A percentile compares a stretch with the other conserved stretches of the same genome.
phyloP scores from a whole-genome alignment of 1,140 invertebrate genomes.

The Anastrepha ludens region DNA sequence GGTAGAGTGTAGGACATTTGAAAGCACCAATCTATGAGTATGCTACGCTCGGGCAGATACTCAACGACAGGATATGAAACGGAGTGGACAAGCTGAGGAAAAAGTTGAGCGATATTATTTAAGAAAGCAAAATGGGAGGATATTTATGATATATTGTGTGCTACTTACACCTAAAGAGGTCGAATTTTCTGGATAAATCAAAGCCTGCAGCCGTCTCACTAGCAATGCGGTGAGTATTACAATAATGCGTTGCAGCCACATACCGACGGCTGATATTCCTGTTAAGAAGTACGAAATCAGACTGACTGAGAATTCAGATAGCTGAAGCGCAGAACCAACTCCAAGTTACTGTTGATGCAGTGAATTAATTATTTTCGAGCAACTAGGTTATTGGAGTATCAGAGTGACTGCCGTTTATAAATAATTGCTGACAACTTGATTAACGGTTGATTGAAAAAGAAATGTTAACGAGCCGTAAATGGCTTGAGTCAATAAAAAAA shows the following conservation, averaged over 20 bases:
- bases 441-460: slow-evolving; percentile 6
- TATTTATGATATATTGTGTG: neutral
- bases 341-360: neutral
- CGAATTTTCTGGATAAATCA: slow-evolving; percentile 37
- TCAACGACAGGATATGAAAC: slow-evolving; percentile 67
- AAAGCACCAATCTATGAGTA: slow-evolving; percentile 70
- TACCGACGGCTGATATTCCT: neutral
- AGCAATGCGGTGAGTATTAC: neutral
- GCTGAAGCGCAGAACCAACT: neutral
- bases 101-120: neutral
- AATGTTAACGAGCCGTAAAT: slow-evolving; percentile 38
- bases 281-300: neutral
- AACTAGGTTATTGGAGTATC: slow-evolving; percentile 11
- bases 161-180: slow-evolving; percentile 49
- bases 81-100: slow-evolving; percentile 57
- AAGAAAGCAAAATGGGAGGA: too few species aligned
- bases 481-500: slow-evolving; percentile 2
- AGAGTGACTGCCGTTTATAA: neutral
- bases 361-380: neutral
- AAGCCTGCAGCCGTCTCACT: neutral
- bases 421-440: neutral
- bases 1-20: slow-evolving; percentile 67
- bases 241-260: neutral
- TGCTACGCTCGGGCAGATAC: slow-evolving; percentile 65
- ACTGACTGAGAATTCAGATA: neutral